A percentile compares a stretch with the other conserved stretches of the same genome.
Conservation (phyloP, 2,797 vertebrate genomes). For the Philypnodon macrostomus region DNA sequence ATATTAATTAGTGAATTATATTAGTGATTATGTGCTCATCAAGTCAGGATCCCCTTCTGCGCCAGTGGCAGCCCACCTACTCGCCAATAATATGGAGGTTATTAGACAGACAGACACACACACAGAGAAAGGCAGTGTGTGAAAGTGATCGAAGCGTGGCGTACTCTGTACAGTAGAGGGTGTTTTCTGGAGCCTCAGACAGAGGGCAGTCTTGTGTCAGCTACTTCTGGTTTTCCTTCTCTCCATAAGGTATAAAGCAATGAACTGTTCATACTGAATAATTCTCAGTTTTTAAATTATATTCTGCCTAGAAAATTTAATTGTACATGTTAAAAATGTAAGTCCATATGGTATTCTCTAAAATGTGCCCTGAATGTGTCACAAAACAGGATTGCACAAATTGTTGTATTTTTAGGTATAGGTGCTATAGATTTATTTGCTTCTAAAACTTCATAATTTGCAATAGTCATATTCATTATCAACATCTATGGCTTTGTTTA, state of each 20-base stretch:
- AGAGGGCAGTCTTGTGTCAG: constrained; percentile 82
- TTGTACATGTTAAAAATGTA: no score
- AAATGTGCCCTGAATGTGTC: neutral
- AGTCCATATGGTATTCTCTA: no score
- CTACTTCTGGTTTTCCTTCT: constrained; percentile 40
- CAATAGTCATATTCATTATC: no score
- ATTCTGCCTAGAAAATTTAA: no score
- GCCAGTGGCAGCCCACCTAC: constrained; percentile 50
- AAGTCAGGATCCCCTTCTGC: constrained; percentile 47
- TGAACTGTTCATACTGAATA: neutral
- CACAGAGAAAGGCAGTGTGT: constrained; percentile 2
- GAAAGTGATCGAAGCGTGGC: constrained; percentile 24
- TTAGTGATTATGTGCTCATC: constrained; percentile 63
- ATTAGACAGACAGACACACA: constrained; percentile 23
- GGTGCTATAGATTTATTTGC: no score
- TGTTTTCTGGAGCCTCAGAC: constrained; percentile 73
- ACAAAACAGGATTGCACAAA: neutral
- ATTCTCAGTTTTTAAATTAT: no score
- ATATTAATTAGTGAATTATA: constrained; percentile 66
- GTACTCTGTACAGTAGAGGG: constrained; percentile 59
- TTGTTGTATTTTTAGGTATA: no score
- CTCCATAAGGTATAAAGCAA: neutral
- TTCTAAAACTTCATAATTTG: no score
- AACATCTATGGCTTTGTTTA: no score
- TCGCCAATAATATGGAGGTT: constrained; percentile 39